phyloP scores from a whole-genome alignment of 2,888 invertebrate species.

The Oscheius sp. region DNA sequence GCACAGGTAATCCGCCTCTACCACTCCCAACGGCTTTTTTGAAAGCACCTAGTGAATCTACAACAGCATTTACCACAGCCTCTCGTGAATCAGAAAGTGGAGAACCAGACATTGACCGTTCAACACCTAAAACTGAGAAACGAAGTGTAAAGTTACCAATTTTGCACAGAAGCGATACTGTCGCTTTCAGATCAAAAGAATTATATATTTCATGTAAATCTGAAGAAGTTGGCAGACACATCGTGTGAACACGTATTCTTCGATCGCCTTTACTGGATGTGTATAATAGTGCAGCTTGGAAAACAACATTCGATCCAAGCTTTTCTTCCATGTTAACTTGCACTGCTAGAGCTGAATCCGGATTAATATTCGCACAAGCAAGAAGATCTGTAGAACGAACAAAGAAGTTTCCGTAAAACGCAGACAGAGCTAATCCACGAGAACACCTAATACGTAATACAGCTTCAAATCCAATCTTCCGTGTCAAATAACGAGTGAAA shows the following conservation, averaged over 20 bases:
- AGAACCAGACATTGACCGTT: slow-evolving; percentile 82
- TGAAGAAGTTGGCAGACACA: slow-evolving; percentile 88
- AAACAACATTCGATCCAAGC: slow-evolving; percentile 85
- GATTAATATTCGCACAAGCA: slow-evolving; percentile 94
- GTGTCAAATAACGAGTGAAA: slow-evolving; percentile 86
- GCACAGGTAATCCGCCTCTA: slow-evolving; percentile 77
- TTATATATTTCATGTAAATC: slow-evolving; percentile 86
- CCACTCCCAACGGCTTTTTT: slow-evolving; percentile 48
- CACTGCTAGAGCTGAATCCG: slow-evolving; percentile 97
- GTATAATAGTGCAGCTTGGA: slow-evolving; percentile 96
- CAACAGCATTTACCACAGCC: slow-evolving; percentile 91
- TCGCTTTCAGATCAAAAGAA: slow-evolving; percentile 84
- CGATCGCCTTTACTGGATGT: slow-evolving; percentile 94
- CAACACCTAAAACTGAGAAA: slow-evolving; percentile 78
- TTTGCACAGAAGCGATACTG: slow-evolving; percentile 89
- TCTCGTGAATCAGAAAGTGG: slow-evolving; percentile 88
- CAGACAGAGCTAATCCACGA: slow-evolving; percentile 88
- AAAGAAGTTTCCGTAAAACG: slow-evolving; percentile 99
- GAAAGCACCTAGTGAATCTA: slow-evolving; percentile 81
- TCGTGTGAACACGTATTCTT: slow-evolving; percentile 94
- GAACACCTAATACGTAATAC: slow-evolving; percentile 96
- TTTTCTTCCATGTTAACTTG: slow-evolving; percentile 90
- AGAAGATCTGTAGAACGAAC: slow-evolving; percentile 95
- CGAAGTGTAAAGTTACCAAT: slow-evolving; percentile 80
- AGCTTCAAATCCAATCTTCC: slow-evolving; percentile 98